These are phyloP conservation scores for Colossoma macropomum DNA, from an alignment of 2,113 vertebrate genomes.

Conservation along the genomic window DNA sequence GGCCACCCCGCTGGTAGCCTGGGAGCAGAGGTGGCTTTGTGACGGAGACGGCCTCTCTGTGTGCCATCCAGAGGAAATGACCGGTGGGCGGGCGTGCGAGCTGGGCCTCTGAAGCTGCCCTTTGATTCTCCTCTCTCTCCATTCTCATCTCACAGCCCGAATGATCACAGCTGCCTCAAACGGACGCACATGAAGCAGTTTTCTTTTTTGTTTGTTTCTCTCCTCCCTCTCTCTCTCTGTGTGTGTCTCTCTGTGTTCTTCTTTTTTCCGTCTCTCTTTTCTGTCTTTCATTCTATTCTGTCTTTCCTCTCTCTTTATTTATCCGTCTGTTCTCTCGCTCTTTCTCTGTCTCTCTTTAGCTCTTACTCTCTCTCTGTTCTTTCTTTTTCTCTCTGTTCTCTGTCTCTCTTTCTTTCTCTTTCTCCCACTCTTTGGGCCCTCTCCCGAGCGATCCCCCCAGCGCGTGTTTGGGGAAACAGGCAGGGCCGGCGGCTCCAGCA, in stretches of 20 bases:
- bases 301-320: neutral
- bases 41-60: constrained; percentile 28
- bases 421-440: constrained; percentile 58
- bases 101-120: constrained; percentile 61
- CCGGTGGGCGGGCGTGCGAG: constrained; percentile 63
- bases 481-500: constrained; percentile 73
- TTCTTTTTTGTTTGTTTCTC: constrained; percentile 63
- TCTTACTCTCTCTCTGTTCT: too few species aligned
- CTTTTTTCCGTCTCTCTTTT: constrained; percentile 22
- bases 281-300: too few species aligned
- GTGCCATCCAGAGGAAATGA: constrained; percentile 42
- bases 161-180: constrained; percentile 72
- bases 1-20: neutral
- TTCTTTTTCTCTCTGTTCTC: constrained; percentile 29
- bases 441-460: constrained; percentile 71
- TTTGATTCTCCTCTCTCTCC: constrained; percentile 64
- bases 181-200: constrained; percentile 65
- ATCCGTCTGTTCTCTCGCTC: constrained; percentile 44
- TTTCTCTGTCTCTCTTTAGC: constrained; percentile 16
- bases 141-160: constrained; percentile 63
- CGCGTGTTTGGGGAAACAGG: constrained; percentile 64
- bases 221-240: neutral
- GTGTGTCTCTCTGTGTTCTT: too few species aligned
- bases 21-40: neutral
- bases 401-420: constrained; percentile 5